A percentile compares a stretch with the other conserved stretches of the same genome.
These are phyloP conservation scores for Cyclura pinguis DNA, from an alignment of 2,797 vertebrate genomes.

Conservation along the genomic window DNA sequence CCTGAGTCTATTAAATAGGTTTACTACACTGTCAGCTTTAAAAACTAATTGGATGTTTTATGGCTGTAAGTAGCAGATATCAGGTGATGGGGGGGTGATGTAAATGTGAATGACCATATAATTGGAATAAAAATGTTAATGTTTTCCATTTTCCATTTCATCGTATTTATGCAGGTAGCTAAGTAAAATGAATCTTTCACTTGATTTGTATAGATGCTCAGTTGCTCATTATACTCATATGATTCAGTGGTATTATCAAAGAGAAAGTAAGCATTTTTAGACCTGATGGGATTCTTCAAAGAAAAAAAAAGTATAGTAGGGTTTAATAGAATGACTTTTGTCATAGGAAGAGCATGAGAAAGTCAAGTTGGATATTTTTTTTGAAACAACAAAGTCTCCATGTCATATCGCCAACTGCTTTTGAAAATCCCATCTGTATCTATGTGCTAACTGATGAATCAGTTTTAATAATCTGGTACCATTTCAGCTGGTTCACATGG, in stretches of 20 bases:
- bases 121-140: neutral
- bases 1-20: no score
- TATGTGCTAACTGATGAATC: neutral
- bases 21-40: neutral
- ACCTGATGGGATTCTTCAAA: neutral
- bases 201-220: neutral
- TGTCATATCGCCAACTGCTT: neutral
- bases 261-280: neutral
- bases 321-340: neutral
- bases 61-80: neutral
- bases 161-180: neutral
- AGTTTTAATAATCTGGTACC: no score
- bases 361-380: neutral
- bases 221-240: neutral
- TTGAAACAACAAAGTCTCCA: neutral
- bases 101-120: neutral
- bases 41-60: neutral
- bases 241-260: neutral
- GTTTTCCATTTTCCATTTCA: neutral
- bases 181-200: neutral
- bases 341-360: neutral
- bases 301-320: neutral
- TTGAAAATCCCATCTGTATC: neutral
- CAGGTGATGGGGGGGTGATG: neutral
- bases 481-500: no score